Percentiles rank a stretch among this genome's conserved stretches.
These are phyloP conservation scores for Alloscopus bannaensis DNA, from an alignment of 2,888 invertebrate species.

Conservation along the genomic window DNA sequence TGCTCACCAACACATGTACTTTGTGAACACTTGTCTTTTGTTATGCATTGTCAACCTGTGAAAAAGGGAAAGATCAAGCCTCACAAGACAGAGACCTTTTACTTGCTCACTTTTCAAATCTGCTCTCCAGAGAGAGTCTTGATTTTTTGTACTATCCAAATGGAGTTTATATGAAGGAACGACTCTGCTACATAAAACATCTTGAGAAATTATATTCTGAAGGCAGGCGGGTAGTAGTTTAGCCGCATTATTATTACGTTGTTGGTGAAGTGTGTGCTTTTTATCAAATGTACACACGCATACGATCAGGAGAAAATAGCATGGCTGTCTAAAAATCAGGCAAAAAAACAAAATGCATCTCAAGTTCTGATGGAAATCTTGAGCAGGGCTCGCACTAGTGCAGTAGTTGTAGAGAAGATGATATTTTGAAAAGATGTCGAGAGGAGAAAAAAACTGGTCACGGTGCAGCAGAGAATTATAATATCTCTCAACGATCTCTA, in stretches of 20 bases:
- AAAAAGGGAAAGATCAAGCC: constrained; percentile 15
- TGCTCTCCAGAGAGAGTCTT: constrained; percentile 16
- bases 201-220: constrained; percentile 12
- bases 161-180: too few species aligned
- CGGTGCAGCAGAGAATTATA: constrained; percentile 32
- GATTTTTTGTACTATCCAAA: too few species aligned
- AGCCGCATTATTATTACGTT: too few species aligned
- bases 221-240: constrained; percentile 40
- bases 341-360: constrained; percentile 18
- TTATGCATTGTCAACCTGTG: constrained; percentile 22
- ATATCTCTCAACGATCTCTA: constrained; percentile 2
- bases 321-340: neutral
- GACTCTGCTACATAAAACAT: neutral
- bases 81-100: constrained; percentile 16
- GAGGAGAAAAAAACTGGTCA: constrained; percentile 53
- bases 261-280: too few species aligned
- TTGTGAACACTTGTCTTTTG: constrained; percentile 1
- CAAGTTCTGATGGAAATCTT: constrained; percentile 30
- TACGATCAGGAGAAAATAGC: constrained; percentile 21
- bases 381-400: constrained; percentile 38
- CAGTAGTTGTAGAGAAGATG: constrained; percentile 55
- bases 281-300: constrained; percentile 14
- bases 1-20: constrained; percentile 4
- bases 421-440: constrained; percentile 32
- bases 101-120: constrained; percentile 14